phyloP scores from a whole-genome alignment of 2,113 vertebrate species.

The Lepus americanus region DNA sequence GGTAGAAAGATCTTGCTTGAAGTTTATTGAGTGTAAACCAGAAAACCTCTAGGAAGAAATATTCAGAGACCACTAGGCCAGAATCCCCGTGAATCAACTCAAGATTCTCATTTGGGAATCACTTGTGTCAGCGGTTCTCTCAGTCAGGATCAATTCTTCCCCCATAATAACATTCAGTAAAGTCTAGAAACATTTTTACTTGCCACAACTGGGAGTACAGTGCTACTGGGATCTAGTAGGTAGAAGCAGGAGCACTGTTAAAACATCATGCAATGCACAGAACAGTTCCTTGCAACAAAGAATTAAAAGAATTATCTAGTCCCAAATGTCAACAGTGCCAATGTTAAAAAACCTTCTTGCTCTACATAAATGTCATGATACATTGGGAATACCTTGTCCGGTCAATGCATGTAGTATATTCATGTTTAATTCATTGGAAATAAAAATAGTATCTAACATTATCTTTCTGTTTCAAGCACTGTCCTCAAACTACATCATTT shows the following conservation, averaged over 20 bases:
- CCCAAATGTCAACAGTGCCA: background rate
- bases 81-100: background rate
- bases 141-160: background rate
- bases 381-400: background rate
- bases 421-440: conserved; percentile 43
- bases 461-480: background rate
- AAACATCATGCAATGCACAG: background rate
- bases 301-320: background rate
- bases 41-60: background rate
- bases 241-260: background rate
- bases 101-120: background rate
- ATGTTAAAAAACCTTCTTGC: background rate
- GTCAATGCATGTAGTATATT: background rate
- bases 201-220: background rate
- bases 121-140: background rate
- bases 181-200: background rate
- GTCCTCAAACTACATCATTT: background rate
- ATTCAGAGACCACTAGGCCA: background rate
- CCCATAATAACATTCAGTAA: background rate
- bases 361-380: background rate
- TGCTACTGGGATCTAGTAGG: background rate
- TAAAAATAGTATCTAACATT: conserved; percentile 15
- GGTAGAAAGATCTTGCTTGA: background rate
- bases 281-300: background rate
- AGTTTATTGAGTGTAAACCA: background rate